Base-by-base conservation (phyloP, 2,888 invertebrate species). In the Lasioglossum figueresi region DNA sequence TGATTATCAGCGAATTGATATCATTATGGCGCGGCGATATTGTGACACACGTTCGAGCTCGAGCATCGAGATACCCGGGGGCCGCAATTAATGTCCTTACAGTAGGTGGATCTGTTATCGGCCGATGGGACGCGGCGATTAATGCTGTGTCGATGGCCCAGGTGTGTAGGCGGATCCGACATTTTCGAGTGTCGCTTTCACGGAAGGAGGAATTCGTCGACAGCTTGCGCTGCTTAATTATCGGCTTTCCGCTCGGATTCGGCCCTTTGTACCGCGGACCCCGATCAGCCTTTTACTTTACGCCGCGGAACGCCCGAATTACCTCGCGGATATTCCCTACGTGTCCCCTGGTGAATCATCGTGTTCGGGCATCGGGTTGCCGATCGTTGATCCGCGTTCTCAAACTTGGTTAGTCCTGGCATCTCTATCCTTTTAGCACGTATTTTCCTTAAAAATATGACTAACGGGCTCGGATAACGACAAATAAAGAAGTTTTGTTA, bases 1-100 rank as follows among this genome's bases (percentile, higher is more conserved):
- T 83, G 90, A 90, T 89, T 89, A 89, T 86, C 89, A 79, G 68
- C 75, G 84, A 81, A 88, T 81, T 84, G 84, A 86, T 83, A 84
- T 87, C 75, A 83, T 86, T 80, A 76, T 63, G 73, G 23, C 37
- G 82, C 71, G 74, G 78, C 83, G 68, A 89, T 88, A 80, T 84
- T 59, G 84, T 75, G 90, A 81, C 88, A 78, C 71, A 78, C 74
- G 89, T 52, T 80, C 68, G 23, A 10, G 88, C 85, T 87, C 75
- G 76, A 76, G 48, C 27, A 74, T 81, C 78, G 78, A 66, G 80
- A 76, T 72, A 85, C 45, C 19, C 31, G 23, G 63, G 59, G 31
- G 63, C 16, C 43, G 59, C 73, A 78, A 81, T 81, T 40, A 70
- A 70, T 73, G 40, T 80, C 70, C 37, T 45, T 23, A 48, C 31